Evolutionary conservation across 1,140 invertebrate species (phyloP), one percentile per base, ranked within the genome.

Genomic region (Euschistus heros): DNA sequence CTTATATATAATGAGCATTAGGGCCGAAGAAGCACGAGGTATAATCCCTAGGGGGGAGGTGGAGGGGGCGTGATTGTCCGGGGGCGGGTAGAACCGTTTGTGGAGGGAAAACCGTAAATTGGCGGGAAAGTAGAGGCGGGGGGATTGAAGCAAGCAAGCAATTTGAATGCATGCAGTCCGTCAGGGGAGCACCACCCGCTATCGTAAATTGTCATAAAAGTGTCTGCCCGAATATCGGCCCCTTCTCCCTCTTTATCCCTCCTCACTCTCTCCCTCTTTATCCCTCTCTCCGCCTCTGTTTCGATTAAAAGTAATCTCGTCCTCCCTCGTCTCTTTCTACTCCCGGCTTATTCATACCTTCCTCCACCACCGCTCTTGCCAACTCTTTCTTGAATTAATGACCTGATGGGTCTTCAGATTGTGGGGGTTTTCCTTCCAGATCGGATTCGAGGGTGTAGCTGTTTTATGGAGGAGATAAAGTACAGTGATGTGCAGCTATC

Each of bases 191-290:
- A 27, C 15, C 10, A 14, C 13, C n/a, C 65, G 60, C 62, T 63
- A 67, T 64, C 66, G 66, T 67, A 67, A 67, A 67, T 67, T 67
- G 66, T 67, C 66, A 64, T 67, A 67, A 67, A 67, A 67, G 66
- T 67, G 66, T 67, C 66, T 63, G 66, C 22, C 50, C 60, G 66
- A 67, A 67, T 67, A 67, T 67, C 66, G 62, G 55, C 44, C 44
- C 44, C 22, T n/a, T 42, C 30, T 61, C 26, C 15, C 26, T 33
- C 59, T 37, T 17, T 33, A 14, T 37, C 27, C 17, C 59, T 61
- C 59, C 33, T 37, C 33, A 37, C 59, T 61, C 26, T 18, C 33
- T 17, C 59, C 22, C 26, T 33, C 59, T 37, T 17, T 33, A 14
- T 37, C 27, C 17, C 59, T 61, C 59, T 61, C 59, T 37, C 59